A percentile compares a stretch with the other conserved stretches of the same genome.
These are phyloP conservation scores for Tridacna crocea DNA, from an alignment of 2,888 invertebrate species.

Conservation along the genomic window DNA sequence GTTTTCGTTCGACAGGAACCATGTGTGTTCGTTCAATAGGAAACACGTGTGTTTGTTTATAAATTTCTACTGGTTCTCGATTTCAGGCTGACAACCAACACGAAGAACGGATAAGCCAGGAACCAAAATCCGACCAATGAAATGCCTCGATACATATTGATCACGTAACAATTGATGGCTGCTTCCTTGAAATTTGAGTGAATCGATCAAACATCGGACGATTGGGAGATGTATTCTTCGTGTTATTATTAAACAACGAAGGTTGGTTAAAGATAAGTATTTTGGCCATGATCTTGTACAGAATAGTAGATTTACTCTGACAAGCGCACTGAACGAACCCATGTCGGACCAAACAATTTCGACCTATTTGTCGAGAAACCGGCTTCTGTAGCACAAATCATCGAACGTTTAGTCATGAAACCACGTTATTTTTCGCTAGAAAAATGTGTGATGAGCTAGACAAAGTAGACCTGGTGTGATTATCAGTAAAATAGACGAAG, in stretches of 20 bases:
- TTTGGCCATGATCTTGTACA: conserved; percentile 3
- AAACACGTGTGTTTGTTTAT: conserved; percentile 6
- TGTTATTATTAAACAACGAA: conserved; percentile 2
- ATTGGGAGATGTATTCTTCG: neutral
- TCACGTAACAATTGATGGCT: neutral
- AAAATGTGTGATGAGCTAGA: too few relatives aligned
- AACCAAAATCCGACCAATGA: conserved; percentile 10
- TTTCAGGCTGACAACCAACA: neutral
- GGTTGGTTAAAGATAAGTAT: conserved; percentile 5
- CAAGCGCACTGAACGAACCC: too few relatives aligned
- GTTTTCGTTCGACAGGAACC: neutral
- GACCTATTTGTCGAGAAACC: neutral
- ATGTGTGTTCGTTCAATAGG: neutral
- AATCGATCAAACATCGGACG: conserved; percentile 1
- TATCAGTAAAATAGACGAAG: too few relatives aligned
- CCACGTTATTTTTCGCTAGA: too few relatives aligned
- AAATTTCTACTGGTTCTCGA: conserved; percentile 5
- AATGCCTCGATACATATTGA: neutral
- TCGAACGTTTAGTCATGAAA: too few relatives aligned
- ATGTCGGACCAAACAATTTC: neutral
- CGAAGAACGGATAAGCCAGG: neutral
- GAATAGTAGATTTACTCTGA: conserved; percentile 7
- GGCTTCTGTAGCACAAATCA: neutral
- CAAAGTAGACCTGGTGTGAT: too few relatives aligned
- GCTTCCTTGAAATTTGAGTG: neutral